phyloP scores from a whole-genome alignment of 2,888 invertebrate genomes.

The Serripes groenlandicus region DNA sequence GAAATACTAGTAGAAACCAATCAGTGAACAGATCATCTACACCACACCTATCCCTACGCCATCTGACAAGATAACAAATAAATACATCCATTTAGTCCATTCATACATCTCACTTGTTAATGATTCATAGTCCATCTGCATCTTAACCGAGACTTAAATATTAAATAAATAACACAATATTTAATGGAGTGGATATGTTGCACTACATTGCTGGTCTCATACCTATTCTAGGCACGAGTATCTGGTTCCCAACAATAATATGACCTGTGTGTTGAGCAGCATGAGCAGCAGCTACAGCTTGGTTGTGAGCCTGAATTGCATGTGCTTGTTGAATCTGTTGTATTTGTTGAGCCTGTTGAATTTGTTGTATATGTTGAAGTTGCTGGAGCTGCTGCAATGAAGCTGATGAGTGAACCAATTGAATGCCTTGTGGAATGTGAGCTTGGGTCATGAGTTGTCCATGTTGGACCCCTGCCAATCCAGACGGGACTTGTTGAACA shows the following conservation, averaged over 20 bases:
- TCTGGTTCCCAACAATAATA: slow-evolving; percentile 76
- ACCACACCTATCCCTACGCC: too few species aligned
- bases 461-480: slow-evolving; percentile 7
- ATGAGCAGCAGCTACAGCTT: slow-evolving; percentile 41
- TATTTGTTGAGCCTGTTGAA: slow-evolving; percentile 59
- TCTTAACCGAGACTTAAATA: too few species aligned
- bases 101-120: too few species aligned
- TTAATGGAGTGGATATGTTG: too few species aligned
- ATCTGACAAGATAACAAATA: too few species aligned
- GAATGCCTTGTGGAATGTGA: slow-evolving; percentile 27
- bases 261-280: slow-evolving; percentile 69
- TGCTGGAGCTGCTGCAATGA: slow-evolving; percentile 60
- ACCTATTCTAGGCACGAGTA: slow-evolving; percentile 75
- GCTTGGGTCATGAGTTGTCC: slow-evolving; percentile 24
- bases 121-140: too few species aligned
- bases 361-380: slow-evolving; percentile 56
- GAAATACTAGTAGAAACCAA: too few species aligned
- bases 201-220: slow-evolving; percentile 72
- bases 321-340: slow-evolving; percentile 61
- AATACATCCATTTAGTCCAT: too few species aligned
- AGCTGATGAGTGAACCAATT: slow-evolving; percentile 55
- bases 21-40: too few species aligned
- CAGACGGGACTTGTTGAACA: slow-evolving; percentile 55
- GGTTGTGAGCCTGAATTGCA: slow-evolving; percentile 60
- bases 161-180: too few species aligned